Conservation (phyloP, 92 coral and sea anemone species). For the Virgularia gustaviana region DNA sequence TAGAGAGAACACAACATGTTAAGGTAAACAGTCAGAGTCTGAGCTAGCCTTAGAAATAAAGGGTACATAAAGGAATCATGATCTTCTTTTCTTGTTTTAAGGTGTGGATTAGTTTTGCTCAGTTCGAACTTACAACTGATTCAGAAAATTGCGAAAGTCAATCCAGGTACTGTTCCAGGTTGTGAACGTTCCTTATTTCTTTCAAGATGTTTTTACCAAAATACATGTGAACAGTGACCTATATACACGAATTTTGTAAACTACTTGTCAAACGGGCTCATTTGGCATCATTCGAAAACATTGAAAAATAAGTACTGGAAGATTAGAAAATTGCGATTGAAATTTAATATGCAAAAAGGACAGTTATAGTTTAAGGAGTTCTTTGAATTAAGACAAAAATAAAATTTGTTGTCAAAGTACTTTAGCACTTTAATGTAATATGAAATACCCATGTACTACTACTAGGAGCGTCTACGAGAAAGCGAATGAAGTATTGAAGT, state of each 20-base stretch:
- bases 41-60: not conserved
- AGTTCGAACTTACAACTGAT: constrained; percentile 78
- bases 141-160: constrained; percentile 63
- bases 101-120: constrained; percentile 99
- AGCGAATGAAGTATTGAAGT: constrained; percentile 74
- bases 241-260: too few species aligned
- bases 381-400: too few species aligned
- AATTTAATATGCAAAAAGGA: not conserved
- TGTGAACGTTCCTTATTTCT: not conserved
- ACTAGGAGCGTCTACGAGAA: constrained; percentile 83
- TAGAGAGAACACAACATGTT: constrained; percentile 87
- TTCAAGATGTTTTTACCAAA: too few species aligned
- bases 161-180: constrained; percentile 56
- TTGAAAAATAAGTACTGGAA: too few species aligned
- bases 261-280: too few species aligned
- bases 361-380: not conserved
- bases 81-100: constrained; percentile 4
- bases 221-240: too few species aligned
- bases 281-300: too few species aligned
- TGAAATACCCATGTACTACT: too few species aligned
- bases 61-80: not conserved
- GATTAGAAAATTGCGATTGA: too few species aligned
- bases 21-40: constrained; percentile 53
- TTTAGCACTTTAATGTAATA: too few species aligned
- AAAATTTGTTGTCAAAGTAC: too few species aligned